Base-by-base conservation (phyloP, 1,140 invertebrate species). In the Diploscapter pachys region DNA sequence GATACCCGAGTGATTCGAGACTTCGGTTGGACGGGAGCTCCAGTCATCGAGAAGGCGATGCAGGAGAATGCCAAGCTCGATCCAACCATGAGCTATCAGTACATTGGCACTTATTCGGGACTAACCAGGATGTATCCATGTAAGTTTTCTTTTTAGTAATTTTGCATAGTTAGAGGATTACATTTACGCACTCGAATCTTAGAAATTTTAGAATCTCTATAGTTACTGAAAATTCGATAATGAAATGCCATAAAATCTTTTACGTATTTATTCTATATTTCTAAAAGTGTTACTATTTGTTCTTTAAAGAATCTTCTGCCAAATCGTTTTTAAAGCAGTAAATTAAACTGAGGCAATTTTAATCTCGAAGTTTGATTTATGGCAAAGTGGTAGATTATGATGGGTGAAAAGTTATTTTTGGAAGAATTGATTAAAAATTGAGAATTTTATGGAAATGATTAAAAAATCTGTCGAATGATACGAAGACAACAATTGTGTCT, bases 61-160 rank as follows among this genome's bases (percentile, higher is more conserved):
- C 51, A 11, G 9, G 68, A 71, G 54, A 79, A 79, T 56, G 67
- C 53, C 48, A 54, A 61, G 50, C 52, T 56, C 4, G 55, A 13
- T 55, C 66, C 61, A 49, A 66, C 67, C 13, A 74, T 78, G 72
- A 62, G 57, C 31, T 61, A 75, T 3, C 78, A 79, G 54, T 79
- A 75, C 61, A 79, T 79, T 51, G 78, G 78, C 6, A 79, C 78
- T 2, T 78, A 78, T 62, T 68, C 66, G 31, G 77, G 78, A 63
- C 51, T 79, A 57, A 79, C 78, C 0, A 79, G 78, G 61, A 71
- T 75, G 59, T 79, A 66, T 71, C 78, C 78, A 49, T 48, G 78
- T 79, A 49, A 52, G 77, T 72, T 52, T 63, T 61, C 5, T 6
- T n/a, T 52, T 6, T n/a, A 9, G 8, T 31, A 6, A 8, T 9